phyloP scores from a whole-genome alignment of 2,888 invertebrate species.

The Tenthredo scrophulariae region DNA sequence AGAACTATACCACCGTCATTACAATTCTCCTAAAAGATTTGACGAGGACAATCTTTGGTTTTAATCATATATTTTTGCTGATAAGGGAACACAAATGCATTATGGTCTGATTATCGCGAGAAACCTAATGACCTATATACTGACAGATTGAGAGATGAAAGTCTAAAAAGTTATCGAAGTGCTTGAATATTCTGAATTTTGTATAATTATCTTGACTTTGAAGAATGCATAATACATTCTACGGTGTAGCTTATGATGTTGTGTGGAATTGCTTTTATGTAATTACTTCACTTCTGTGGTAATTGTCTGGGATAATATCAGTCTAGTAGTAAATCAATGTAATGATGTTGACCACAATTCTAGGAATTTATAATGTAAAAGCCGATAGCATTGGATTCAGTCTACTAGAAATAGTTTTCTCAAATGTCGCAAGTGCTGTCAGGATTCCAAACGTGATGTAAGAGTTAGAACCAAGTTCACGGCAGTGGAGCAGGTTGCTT shows the following conservation, averaged over 20 bases:
- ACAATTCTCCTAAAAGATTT: not conserved
- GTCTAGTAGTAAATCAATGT: constrained; percentile 1
- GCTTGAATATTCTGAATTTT: not conserved
- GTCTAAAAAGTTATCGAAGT: not conserved
- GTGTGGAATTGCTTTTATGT: not conserved
- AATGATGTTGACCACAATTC: not conserved
- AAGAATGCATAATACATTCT: not conserved
- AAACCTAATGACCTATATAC: constrained; percentile 5
- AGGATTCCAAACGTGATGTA: constrained; percentile 61
- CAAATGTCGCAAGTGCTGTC: constrained; percentile 62
- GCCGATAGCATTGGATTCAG: not conserved
- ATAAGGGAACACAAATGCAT: not conserved
- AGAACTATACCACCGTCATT: not conserved
- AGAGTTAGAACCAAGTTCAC: constrained; percentile 64
- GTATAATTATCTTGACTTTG: not conserved
- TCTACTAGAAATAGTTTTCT: constrained; percentile 58
- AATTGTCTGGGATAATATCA: not conserved
- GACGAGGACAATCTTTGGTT: not conserved
- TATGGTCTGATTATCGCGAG: constrained; percentile 5
- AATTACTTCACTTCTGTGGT: not conserved
- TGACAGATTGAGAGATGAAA: not conserved
- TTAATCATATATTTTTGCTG: not conserved
- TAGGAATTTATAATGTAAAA: not conserved
- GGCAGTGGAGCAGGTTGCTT: constrained; percentile 57
- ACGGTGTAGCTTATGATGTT: not conserved